Evolutionary conservation across 2,113 vertebrate genomes (phyloP).

Genomic region (Agapornis roseicollis): DNA sequence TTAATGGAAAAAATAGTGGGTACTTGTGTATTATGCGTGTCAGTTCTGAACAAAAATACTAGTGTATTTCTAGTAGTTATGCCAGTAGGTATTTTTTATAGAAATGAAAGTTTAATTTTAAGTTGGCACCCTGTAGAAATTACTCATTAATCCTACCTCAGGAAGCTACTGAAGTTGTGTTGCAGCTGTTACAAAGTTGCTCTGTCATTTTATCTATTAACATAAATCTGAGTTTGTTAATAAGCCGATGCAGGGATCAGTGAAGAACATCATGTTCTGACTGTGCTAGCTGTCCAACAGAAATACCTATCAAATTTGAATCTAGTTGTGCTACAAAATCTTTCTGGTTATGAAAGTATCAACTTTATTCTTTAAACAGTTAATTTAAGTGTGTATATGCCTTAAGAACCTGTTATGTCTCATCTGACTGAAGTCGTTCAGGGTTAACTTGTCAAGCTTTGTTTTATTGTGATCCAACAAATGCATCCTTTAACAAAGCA

Average conservation of each 20-base stretch:
- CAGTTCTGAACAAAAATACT: neutral
- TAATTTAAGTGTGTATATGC: neutral
- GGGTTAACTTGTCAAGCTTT: neutral
- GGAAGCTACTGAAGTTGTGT: neutral
- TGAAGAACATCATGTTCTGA: neutral
- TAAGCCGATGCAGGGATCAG: neutral
- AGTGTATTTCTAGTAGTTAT: neutral
- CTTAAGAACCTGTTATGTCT: neutral
- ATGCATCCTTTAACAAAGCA: neutral
- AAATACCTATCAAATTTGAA: neutral
- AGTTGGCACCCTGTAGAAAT: neutral
- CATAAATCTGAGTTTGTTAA: neutral
- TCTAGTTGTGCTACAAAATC: neutral
- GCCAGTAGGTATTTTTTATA: neutral
- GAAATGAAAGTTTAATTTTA: neutral
- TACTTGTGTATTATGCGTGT: neutral
- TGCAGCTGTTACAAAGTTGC: neutral
- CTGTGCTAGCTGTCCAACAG: neutral
- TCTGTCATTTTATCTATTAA: neutral
- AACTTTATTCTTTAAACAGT: neutral
- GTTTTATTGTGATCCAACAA: neutral
- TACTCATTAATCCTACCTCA: neutral
- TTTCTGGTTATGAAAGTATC: neutral
- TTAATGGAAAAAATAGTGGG: neutral
- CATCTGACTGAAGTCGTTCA: neutral